Evolutionary conservation across 2,888 invertebrate species (phyloP), one percentile per base, ranked within the genome.

Genomic region (Acronicta psi): DNA sequence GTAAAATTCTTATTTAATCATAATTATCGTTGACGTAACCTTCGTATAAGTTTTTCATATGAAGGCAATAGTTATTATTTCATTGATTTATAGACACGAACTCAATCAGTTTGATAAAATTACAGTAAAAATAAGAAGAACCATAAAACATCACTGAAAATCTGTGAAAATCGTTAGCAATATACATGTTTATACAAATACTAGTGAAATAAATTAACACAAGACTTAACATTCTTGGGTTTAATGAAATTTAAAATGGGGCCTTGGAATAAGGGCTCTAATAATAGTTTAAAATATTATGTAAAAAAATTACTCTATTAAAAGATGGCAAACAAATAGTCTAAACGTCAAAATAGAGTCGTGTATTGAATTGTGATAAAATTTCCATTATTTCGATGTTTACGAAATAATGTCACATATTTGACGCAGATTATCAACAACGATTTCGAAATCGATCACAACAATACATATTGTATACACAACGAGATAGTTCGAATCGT

Each of bases 381-480:
- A 42, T 34, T 40, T 36, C 42, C 20, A 69, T 51, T 31, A 18
- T 49, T 9, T 13, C 8, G 10, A 38, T 47, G 37, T 47, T 56
- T 51, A 41, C 20, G 31, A 44, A 43, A 37, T 31, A 29, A 42
- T 56, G 7, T 46, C 42, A 49, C 38, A 50, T 14, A 70, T 47
- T 54, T 57, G 50, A 56, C 49, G 46, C 14, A 43, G 31, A 53
- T 44, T 45, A 55, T 58, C 52, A 49, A 56, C 44, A 52, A 62
- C 29, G 44, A 59, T 62, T 29, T 49, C 29, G 18, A 60, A 60
- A 62, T 67, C 29, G 45, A 61, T 59, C 55, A 70, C 55, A 59
- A 69, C 52, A 59, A 53, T 50, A 49, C 38, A 40, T 31, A 56
- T 57, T 55, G 50, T 71, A 50, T 31, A 56, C 46, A 55, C 47